These are phyloP conservation scores for Nestor notabilis DNA, from an alignment of 2,113 vertebrate species.

Conservation along the genomic window DNA sequence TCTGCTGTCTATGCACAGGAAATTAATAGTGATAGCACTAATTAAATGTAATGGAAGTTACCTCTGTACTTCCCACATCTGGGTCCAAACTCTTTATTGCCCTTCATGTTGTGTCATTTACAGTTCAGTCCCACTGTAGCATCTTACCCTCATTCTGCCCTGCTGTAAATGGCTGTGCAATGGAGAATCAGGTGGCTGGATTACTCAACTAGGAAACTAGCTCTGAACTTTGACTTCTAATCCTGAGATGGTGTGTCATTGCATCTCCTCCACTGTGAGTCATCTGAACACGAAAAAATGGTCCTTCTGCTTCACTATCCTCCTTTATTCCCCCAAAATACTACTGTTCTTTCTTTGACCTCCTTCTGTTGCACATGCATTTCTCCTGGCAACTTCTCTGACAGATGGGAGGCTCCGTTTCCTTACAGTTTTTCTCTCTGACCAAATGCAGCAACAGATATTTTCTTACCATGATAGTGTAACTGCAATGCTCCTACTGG, in stretches of 20 bases:
- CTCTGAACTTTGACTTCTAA: neutral
- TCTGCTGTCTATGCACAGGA: slow-evolving; percentile 25
- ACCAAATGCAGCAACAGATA: neutral
- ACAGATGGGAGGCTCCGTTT: neutral
- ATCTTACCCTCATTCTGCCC: neutral
- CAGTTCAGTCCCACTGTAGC: neutral
- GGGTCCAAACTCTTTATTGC: neutral
- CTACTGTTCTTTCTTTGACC: neutral
- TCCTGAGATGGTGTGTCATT: neutral
- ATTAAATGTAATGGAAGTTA: slow-evolving; percentile 32
- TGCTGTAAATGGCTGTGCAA: neutral
- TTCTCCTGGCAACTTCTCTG: neutral
- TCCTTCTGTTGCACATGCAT: neutral
- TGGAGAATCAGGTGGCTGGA: neutral
- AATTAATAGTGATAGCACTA: slow-evolving; percentile 25
- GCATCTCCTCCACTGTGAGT: neutral
- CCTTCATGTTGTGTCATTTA: slow-evolving; percentile 11
- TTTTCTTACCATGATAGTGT: neutral
- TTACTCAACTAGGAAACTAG: neutral
- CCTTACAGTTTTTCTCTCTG: neutral
- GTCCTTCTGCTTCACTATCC: neutral
- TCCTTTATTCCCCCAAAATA: neutral
- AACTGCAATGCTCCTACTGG: neutral
- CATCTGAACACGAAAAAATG: neutral
- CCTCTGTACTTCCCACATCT: neutral